Conservation (phyloP, 2,797 vertebrate genomes). For the Lagorchestes hirsutus region DNA sequence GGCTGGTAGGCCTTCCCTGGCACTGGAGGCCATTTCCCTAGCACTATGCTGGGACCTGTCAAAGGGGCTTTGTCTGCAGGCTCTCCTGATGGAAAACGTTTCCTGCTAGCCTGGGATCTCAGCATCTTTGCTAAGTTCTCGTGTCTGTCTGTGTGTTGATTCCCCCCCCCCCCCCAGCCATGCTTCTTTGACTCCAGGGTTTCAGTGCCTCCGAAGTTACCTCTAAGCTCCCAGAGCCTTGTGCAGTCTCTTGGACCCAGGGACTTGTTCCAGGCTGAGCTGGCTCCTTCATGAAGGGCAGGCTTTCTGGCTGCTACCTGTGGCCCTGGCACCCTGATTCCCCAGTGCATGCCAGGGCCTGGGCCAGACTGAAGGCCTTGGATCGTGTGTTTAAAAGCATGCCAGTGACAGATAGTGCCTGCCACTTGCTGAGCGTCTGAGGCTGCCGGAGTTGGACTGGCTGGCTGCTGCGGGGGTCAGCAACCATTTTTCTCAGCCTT, state of each 20-base stretch:
- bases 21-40: neutral
- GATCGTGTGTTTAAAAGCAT: neutral
- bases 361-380: neutral
- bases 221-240: neutral
- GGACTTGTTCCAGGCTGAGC: neutral
- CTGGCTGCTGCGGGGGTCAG: neutral
- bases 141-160: neutral
- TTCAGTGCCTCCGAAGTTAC: neutral
- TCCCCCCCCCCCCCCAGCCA: neutral
- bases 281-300: neutral
- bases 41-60: neutral
- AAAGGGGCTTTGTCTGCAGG: neutral
- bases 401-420: neutral
- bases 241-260: neutral
- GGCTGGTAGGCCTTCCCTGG: neutral
- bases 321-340: neutral
- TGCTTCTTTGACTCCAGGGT: neutral
- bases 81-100: neutral
- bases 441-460: neutral
- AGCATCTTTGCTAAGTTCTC: neutral
- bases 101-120: neutral
- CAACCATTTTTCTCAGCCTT: neutral
- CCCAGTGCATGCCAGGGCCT: neutral
- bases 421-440: neutral
- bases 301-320: neutral